A percentile compares a stretch with the other conserved stretches of the same genome.
Conservation (phyloP, 2,113 vertebrate species). For the Scomber japonicus region DNA sequence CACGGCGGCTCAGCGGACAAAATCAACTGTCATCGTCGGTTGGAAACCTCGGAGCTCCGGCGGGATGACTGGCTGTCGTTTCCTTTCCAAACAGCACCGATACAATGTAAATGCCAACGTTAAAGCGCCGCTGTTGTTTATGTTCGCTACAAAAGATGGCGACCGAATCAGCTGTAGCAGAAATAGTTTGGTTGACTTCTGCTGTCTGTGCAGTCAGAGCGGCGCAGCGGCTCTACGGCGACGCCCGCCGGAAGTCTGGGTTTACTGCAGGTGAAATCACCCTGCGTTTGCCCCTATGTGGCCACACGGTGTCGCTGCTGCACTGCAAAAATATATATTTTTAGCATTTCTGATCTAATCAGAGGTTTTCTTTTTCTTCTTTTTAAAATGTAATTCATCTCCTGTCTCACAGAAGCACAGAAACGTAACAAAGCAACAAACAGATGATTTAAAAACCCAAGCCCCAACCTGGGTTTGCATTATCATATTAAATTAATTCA, state of each 20-base stretch:
- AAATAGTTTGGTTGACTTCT: slow-evolving; percentile 59
- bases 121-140: slow-evolving; percentile 79
- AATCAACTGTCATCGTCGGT: slow-evolving; percentile 33
- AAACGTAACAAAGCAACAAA: too few relatives aligned
- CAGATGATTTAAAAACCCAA: too few relatives aligned
- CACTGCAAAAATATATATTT: not conserved
- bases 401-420: too few relatives aligned
- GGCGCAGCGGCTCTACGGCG: slow-evolving; percentile 38
- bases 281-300: not conserved
- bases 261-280: not conserved
- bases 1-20: slow-evolving; percentile 55
- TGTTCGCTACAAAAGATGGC: slow-evolving; percentile 85
- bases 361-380: not conserved
- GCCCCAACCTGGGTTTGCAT: too few relatives aligned
- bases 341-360: too few relatives aligned
- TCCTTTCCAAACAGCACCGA: slow-evolving; percentile 14
- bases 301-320: slow-evolving; percentile 43
- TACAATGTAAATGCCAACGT: slow-evolving; percentile 24
- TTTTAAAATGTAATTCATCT: too few relatives aligned
- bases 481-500: too few relatives aligned
- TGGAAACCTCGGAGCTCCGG: not conserved
- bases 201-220: slow-evolving; percentile 22
- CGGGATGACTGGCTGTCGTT: not conserved
- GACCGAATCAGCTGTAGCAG: slow-evolving; percentile 82
- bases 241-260: not conserved